phyloP scores from a whole-genome alignment of 2,113 vertebrate species.

The Sander lucioperca region DNA sequence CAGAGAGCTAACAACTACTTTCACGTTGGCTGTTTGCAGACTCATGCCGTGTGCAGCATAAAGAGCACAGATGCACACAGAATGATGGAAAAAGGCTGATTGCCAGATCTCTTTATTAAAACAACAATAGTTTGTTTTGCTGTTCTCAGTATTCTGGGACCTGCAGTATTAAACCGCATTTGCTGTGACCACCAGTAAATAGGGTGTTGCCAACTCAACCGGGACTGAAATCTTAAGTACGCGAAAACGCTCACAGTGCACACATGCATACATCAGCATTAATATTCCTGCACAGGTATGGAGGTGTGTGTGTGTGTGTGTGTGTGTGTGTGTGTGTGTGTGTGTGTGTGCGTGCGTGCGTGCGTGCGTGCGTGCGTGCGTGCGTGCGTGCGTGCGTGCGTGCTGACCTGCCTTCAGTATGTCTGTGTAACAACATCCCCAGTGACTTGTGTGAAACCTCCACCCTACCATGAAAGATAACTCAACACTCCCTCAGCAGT shows the following conservation, averaged over 20 bases:
- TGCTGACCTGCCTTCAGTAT: constrained; percentile 27
- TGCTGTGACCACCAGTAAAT: too few relatives aligned
- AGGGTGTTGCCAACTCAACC: too few relatives aligned
- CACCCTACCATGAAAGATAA: constrained; percentile 66
- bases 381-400: constrained; percentile 17
- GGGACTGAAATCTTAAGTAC: background rate
- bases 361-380: constrained; percentile 17
- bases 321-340: constrained; percentile 17
- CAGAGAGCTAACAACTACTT: too few relatives aligned
- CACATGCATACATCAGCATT: constrained; percentile 11
- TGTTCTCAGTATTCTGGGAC: too few relatives aligned
- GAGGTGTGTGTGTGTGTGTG: constrained; percentile 12
- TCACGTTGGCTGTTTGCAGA: too few relatives aligned
- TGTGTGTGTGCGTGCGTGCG: constrained; percentile 20
- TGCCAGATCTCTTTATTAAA: too few relatives aligned
- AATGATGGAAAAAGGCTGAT: too few relatives aligned
- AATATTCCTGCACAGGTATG: constrained; percentile 29
- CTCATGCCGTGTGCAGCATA: too few relatives aligned
- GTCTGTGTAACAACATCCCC: constrained; percentile 68
- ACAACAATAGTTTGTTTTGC: too few relatives aligned
- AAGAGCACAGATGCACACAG: too few relatives aligned
- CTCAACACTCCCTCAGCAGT: constrained; percentile 36
- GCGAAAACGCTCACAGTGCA: background rate
- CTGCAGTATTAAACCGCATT: too few relatives aligned
- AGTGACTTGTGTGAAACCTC: constrained; percentile 60